Percentiles rank a stretch among this genome's conserved stretches.
Conservation (phyloP, 2,888 invertebrate species). For the Choreutis nemorana region DNA sequence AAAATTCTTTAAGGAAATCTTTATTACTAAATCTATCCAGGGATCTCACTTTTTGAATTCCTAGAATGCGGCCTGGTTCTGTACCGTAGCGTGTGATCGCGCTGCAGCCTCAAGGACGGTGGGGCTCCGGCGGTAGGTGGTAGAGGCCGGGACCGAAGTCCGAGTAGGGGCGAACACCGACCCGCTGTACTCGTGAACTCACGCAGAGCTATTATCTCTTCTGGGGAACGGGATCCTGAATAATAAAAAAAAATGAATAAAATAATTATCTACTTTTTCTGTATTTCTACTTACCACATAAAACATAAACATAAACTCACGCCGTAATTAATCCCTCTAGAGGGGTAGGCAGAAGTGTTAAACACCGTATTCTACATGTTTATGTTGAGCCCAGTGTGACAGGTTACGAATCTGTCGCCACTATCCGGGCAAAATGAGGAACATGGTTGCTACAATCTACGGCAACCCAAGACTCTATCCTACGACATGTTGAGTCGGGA, state of each 20-base stretch:
- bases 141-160: slow-evolving; percentile 68
- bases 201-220: slow-evolving; percentile 89
- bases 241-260: background rate
- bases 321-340: no score
- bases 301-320: no score
- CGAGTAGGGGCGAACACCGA: slow-evolving; percentile 69
- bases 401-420: no score
- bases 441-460: no score
- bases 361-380: no score
- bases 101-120: slow-evolving; percentile 61
- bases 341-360: no score
- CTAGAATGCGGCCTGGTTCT: slow-evolving; percentile 64
- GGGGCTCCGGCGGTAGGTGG: slow-evolving; percentile 79
- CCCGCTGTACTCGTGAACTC: slow-evolving; percentile 81
- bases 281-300: no score
- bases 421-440: no score
- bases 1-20: background rate
- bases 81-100: slow-evolving; percentile 65
- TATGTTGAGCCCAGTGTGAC: no score
- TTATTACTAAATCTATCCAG: no score
- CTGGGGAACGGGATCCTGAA: slow-evolving; percentile 46
- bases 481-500: no score
- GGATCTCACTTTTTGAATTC: slow-evolving; percentile 44
- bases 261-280: background rate
- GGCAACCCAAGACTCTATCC: no score